phyloP scores from a whole-genome alignment of 2,888 invertebrate genomes.

The Diarsia rubi region DNA sequence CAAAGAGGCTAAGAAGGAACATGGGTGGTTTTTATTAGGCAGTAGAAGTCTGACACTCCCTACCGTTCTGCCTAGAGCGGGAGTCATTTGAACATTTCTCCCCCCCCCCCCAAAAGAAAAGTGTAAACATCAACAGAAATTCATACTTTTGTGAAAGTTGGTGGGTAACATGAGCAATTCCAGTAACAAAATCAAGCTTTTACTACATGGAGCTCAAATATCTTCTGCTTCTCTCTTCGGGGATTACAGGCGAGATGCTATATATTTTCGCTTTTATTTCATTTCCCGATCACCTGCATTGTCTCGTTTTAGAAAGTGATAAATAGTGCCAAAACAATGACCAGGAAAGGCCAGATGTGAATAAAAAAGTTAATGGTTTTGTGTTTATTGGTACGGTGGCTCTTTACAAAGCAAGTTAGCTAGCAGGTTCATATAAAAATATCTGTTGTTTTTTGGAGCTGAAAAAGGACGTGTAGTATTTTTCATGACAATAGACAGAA shows the following conservation, averaged over 20 bases:
- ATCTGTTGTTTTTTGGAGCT: slow-evolving; percentile 18
- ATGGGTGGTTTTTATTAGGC: too few species aligned
- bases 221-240: too few species aligned
- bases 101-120: too few species aligned
- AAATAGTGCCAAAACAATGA: slow-evolving; percentile 6
- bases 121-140: neutral
- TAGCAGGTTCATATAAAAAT: slow-evolving; percentile 17
- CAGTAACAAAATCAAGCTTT: too few species aligned
- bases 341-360: slow-evolving; percentile 30
- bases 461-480: slow-evolving; percentile 1
- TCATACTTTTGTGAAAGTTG: neutral
- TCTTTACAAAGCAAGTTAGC: slow-evolving; percentile 38
- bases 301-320: slow-evolving; percentile 7
- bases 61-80: too few species aligned
- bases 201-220: too few species aligned
- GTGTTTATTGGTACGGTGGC: slow-evolving; percentile 15
- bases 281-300: neutral
- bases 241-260: too few species aligned
- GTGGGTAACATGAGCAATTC: neutral
- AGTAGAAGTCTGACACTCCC: too few species aligned
- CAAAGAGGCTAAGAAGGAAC: too few species aligned
- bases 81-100: too few species aligned
- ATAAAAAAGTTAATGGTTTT: slow-evolving; percentile 16
- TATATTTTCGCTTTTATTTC: neutral
- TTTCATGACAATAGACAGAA: neutral